A percentile compares a stretch with the other conserved stretches of the same genome.
These are phyloP conservation scores for Vombatus ursinus DNA, from an alignment of 2,113 vertebrate genomes.

Conservation along the genomic window DNA sequence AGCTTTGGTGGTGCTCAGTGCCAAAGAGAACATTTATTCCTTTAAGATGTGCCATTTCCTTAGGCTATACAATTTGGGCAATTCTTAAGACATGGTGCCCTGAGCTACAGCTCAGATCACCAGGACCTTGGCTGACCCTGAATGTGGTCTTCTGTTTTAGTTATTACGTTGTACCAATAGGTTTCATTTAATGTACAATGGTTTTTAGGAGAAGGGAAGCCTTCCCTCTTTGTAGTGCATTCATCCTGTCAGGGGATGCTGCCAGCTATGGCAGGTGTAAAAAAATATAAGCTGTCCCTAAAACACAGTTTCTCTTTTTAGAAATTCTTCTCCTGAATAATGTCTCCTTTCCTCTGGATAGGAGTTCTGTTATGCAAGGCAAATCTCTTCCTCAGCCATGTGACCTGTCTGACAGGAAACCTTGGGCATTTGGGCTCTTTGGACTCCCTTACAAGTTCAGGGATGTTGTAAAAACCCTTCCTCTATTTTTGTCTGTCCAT, in stretches of 20 bases:
- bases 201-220: neutral
- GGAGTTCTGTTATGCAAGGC: neutral
- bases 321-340: slow-evolving; percentile 8
- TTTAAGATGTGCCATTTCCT: neutral
- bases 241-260: neutral
- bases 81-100: neutral
- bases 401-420: slow-evolving; percentile 18
- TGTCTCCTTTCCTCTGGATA: slow-evolving; percentile 6
- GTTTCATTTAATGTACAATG: neutral
- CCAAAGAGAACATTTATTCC: neutral
- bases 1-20: neutral
- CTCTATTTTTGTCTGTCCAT: slow-evolving; percentile 21
- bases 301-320: slow-evolving; percentile 15
- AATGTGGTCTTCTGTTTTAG: neutral
- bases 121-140: neutral
- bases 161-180: neutral
- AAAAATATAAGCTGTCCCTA: slow-evolving; percentile 7
- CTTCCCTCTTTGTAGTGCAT: neutral
- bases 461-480: neutral
- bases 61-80: neutral
- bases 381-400: neutral
- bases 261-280: neutral
- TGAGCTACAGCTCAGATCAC: neutral
- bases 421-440: neutral
- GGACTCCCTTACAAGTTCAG: slow-evolving; percentile 14